These are phyloP conservation scores for Byasa hedistus DNA, from an alignment of 2,888 invertebrate species.

Conservation along the genomic window DNA sequence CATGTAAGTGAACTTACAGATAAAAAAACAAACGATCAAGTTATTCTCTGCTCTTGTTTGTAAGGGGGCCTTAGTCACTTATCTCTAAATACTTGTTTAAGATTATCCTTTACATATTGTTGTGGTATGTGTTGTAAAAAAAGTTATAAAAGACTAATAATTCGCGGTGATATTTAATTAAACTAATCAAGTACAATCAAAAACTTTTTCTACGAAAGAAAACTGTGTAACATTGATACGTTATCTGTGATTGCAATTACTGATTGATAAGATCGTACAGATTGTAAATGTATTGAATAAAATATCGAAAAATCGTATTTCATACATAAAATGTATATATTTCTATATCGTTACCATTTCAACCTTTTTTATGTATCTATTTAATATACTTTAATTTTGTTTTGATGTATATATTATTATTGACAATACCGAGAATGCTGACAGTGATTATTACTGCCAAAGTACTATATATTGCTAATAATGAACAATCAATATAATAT, in stretches of 20 bases:
- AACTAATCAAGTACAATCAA: too few species aligned
- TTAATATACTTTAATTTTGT: background rate
- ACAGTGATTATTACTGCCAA: conserved; percentile 13
- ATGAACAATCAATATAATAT: conserved; percentile 29
- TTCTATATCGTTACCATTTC: too few species aligned
- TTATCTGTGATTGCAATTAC: background rate
- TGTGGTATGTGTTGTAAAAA: background rate
- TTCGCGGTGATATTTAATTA: background rate
- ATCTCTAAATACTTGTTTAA: too few species aligned
- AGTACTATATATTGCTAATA: conserved; percentile 15
- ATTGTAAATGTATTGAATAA: background rate
- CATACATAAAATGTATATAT: background rate
- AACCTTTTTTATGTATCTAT: background rate
- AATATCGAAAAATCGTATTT: background rate
- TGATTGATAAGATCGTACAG: background rate
- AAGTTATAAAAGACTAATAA: background rate
- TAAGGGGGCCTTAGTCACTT: too few species aligned
- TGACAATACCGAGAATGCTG: background rate
- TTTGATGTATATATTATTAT: background rate
- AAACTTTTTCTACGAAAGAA: too few species aligned
- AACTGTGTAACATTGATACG: background rate
- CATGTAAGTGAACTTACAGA: conserved; percentile 58
- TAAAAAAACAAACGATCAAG: background rate
- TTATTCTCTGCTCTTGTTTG: too few species aligned
- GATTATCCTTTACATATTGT: too few species aligned